phyloP scores from a whole-genome alignment of 1,140 invertebrate species.

The Anagrus nilaparvatae region DNA sequence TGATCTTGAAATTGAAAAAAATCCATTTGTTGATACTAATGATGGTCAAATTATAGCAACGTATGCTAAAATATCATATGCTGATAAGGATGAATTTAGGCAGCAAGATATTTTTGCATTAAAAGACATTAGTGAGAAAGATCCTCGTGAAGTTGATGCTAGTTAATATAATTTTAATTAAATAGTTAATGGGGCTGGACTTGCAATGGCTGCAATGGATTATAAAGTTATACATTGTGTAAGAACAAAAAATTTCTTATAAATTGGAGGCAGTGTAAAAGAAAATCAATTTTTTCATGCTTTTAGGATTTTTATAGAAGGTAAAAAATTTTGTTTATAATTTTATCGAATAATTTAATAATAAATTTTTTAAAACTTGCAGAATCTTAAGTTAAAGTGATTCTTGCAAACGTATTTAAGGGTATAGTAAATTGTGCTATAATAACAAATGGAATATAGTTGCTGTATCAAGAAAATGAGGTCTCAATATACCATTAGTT shows the following conservation, averaged over 20 bases:
- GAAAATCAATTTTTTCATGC: constrained; percentile 67
- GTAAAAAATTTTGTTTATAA: constrained; percentile 21
- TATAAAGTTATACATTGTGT: constrained; percentile 68
- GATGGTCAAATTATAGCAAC: constrained; percentile 87
- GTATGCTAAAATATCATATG: constrained; percentile 97
- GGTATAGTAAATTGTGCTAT: constrained; percentile 98
- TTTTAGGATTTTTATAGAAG: constrained; percentile 54
- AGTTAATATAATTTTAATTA: constrained; percentile 75
- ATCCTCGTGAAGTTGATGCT: constrained; percentile 88
- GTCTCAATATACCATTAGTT: constrained; percentile 78
- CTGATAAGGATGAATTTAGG: constrained; percentile 94
- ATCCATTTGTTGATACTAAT: constrained; percentile 92
- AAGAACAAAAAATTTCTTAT: constrained; percentile 70
- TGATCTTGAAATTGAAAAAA: constrained; percentile 96
- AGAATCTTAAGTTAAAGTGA: constrained; percentile 85
- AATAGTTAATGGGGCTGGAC: constrained; percentile 65
- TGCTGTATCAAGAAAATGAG: constrained; percentile 69
- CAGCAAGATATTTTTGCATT: constrained; percentile 82
- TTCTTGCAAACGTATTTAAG: constrained; percentile 97
- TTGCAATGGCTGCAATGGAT: constrained; percentile 78
- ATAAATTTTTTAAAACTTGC: constrained; percentile 26
- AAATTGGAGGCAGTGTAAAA: constrained; percentile 66
- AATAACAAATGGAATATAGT: constrained; percentile 90
- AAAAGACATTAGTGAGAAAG: constrained; percentile 70
- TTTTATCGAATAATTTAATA: constrained; percentile 1